These are phyloP conservation scores for Beris chalybata DNA, from an alignment of 2,888 invertebrate species.

Conservation along the genomic window DNA sequence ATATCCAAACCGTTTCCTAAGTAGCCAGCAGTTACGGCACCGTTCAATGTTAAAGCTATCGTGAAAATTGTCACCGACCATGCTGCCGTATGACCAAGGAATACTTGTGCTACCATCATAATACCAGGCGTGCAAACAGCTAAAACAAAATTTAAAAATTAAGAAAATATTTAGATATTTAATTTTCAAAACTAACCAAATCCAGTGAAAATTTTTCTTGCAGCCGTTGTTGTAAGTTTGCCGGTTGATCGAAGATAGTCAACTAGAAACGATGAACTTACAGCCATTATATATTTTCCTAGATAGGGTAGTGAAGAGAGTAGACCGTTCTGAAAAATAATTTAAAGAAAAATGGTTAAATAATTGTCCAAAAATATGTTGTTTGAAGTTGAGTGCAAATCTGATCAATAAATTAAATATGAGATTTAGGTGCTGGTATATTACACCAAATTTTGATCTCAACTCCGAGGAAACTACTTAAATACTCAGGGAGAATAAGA, in stretches of 20 bases:
- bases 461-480: too few species aligned
- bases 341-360: constrained; percentile 14
- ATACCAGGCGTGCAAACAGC: constrained; percentile 68
- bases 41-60: constrained; percentile 77
- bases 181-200: constrained; percentile 58
- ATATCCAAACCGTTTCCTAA: constrained; percentile 84
- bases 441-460: neutral
- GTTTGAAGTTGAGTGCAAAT: neutral
- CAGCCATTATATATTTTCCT: constrained; percentile 81
- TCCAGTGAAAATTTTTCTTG: constrained; percentile 69
- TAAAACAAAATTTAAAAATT: constrained; percentile 45
- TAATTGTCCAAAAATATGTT: neutral
- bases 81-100: constrained; percentile 69
- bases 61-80: constrained; percentile 80
- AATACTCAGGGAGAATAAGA: too few species aligned
- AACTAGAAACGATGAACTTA: constrained; percentile 72
- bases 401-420: neutral
- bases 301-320: constrained; percentile 84
- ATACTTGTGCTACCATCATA: constrained; percentile 74
- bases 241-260: constrained; percentile 70
- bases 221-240: constrained; percentile 71
- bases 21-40: constrained; percentile 84
- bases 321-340: constrained; percentile 70
- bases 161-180: neutral
- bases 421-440: neutral